phyloP scores from a whole-genome alignment of 2,888 invertebrate species.

The Clepsis dumicolana region DNA sequence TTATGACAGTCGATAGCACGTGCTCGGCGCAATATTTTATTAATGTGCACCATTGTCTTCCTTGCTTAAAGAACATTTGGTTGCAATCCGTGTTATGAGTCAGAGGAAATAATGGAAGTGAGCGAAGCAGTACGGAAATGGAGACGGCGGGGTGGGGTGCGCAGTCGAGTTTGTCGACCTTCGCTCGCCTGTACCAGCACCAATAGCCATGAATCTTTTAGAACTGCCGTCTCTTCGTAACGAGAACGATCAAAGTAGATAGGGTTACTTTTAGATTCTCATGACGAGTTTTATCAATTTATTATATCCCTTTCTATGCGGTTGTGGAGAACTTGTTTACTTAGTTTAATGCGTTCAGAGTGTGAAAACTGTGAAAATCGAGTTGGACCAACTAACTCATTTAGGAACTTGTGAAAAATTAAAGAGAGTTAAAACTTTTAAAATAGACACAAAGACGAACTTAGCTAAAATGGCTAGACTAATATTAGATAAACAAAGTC shows the following conservation, averaged over 20 bases:
- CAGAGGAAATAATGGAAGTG: slow-evolving; percentile 54
- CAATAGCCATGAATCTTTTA: slow-evolving; percentile 52
- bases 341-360: background rate
- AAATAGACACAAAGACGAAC: background rate
- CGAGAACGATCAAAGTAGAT: background rate
- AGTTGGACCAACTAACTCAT: no score
- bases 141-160: slow-evolving; percentile 50
- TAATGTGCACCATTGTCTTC: background rate
- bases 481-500: background rate
- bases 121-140: slow-evolving; percentile 64
- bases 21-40: slow-evolving; percentile 1
- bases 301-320: background rate
- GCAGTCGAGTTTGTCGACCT: slow-evolving; percentile 71
- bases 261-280: background rate
- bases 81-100: slow-evolving; percentile 35
- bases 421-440: background rate
- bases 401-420: no score
- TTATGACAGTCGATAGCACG: slow-evolving; percentile 1
- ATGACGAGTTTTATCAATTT: background rate
- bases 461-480: background rate
- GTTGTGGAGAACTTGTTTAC: background rate
- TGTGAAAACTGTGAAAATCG: no score
- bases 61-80: slow-evolving; percentile 22
- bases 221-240: slow-evolving; percentile 44
- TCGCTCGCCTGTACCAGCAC: slow-evolving; percentile 60